phyloP scores from a whole-genome alignment of 2,888 invertebrate species.

The Eretmocerus hayati region DNA sequence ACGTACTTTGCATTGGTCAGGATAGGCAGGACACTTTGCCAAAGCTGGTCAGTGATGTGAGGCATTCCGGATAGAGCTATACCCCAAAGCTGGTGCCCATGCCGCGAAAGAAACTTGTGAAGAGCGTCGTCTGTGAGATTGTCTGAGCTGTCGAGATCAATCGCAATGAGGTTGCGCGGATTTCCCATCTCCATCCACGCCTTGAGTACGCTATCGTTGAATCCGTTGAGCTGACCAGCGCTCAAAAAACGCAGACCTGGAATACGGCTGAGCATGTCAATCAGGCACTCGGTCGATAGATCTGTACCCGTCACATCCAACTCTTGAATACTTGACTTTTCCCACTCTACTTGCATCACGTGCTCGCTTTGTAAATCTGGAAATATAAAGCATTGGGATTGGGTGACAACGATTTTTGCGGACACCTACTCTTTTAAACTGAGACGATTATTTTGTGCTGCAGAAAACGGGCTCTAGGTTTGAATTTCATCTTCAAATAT shows the following conservation, averaged over 20 bases:
- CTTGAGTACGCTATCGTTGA: constrained; percentile 90
- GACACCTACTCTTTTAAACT: too few relatives aligned
- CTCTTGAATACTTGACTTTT: constrained; percentile 88
- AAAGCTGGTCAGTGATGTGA: constrained; percentile 95
- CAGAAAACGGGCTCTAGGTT: too few relatives aligned
- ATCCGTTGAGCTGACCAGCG: constrained; percentile 95
- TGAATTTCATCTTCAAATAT: too few relatives aligned
- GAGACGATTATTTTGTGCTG: too few relatives aligned
- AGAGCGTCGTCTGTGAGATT: constrained; percentile 89
- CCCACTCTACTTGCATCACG: constrained; percentile 97
- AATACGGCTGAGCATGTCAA: constrained; percentile 83
- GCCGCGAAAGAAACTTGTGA: constrained; percentile 82
- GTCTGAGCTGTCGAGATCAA: constrained; percentile 93
- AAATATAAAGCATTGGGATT: too few relatives aligned
- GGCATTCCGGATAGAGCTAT: constrained; percentile 91
- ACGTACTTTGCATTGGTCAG: constrained; percentile 83
- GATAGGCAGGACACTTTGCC: constrained; percentile 91
- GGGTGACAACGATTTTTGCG: too few relatives aligned
- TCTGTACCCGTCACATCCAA: constrained; percentile 97
- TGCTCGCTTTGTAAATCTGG: constrained; percentile 83
- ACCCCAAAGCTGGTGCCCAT: constrained; percentile 84
- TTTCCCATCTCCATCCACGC: constrained; percentile 86
- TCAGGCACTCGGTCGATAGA: constrained; percentile 85
- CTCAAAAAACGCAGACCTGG: constrained; percentile 82
- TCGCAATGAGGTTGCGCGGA: constrained; percentile 65